Conservation (phyloP, 2,888 invertebrate genomes). For the Stenchaetothrips biformis region DNA sequence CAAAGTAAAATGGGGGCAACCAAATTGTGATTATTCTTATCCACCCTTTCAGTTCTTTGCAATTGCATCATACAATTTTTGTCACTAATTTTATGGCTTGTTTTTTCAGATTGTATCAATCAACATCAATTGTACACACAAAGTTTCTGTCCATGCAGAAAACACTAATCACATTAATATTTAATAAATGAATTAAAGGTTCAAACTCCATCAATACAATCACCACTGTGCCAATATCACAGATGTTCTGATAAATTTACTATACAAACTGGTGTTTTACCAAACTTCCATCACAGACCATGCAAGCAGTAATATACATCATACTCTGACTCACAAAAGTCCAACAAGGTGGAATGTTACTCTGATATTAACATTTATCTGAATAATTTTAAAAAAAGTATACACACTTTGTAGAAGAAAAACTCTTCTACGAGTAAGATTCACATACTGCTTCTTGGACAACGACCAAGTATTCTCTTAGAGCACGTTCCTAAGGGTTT, state of each 20-base stretch:
- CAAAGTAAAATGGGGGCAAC: too few species aligned
- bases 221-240: slow-evolving; percentile 15
- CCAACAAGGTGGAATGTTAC: background rate
- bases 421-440: too few species aligned
- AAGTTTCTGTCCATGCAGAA: background rate
- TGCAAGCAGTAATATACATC: background rate
- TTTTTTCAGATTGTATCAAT: background rate
- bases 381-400: too few species aligned
- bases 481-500: too few species aligned
- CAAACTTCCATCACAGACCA: slow-evolving; percentile 15
- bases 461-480: too few species aligned
- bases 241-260: slow-evolving; percentile 22
- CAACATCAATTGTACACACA: background rate
- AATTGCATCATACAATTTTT: too few species aligned
- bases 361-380: background rate
- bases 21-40: too few species aligned
- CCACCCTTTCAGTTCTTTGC: too few species aligned
- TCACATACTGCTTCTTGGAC: too few species aligned
- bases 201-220: slow-evolving; percentile 3
- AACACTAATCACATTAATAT: slow-evolving; percentile 8
- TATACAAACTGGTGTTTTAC: slow-evolving; percentile 1
- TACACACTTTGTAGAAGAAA: too few species aligned
- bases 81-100: too few species aligned
- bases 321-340: background rate
- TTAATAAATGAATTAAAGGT: background rate